Evolutionary conservation across 1,140 invertebrate species (phyloP), one percentile per base, ranked within the genome.

Genomic region (Atopsyche davidsoni): DNA sequence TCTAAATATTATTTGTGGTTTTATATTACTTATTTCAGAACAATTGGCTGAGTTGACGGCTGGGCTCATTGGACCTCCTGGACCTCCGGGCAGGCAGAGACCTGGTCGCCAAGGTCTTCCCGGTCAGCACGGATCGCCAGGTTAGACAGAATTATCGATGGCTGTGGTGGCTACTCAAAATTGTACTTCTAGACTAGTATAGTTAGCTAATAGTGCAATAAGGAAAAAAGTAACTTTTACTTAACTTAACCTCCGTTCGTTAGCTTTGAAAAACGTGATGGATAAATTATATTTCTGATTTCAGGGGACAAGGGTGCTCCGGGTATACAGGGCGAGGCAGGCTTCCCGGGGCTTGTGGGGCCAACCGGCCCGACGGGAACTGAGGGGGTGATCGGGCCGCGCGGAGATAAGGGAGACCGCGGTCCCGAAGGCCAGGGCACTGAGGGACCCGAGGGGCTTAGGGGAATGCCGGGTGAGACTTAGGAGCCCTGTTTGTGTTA

Each of bases 401-500:
- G 78, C 55, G 86, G 85, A 1, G 83, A 86, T 43, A 85, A 83
- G 60, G 86, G 86, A 1, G 84, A 87, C 4, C 63, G 79, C 62
- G 85, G 86, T 1, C 64, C 67, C 0, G 78, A 85, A 64, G 85
- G 83, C 1, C 58, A 82, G 25, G 83, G 83, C 1, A 53, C 79
- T 2, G 83, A 83, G 67, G 86, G 86, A n/a, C 76, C 79, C 1
- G 67, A 76, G 38, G 86, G 86, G 28, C 71, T 76, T 1, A 67
- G 73, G 60, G 85, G 85, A 40, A 46, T 69, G 43, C 75, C 77
- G 71, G 84, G 83, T 85, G 68, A 53, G 6, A 19, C 3, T 21
- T 48, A 23, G 3, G 4, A 44, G 11, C 18, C 4, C 4, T 46
- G 14, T n/a, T n/a, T n/a, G n/a, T n/a, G n/a, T n/a, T n/a, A n/a